Evolutionary conservation across 2,113 vertebrate species (phyloP).

Genomic region (Xiphophorus maculatus): DNA sequence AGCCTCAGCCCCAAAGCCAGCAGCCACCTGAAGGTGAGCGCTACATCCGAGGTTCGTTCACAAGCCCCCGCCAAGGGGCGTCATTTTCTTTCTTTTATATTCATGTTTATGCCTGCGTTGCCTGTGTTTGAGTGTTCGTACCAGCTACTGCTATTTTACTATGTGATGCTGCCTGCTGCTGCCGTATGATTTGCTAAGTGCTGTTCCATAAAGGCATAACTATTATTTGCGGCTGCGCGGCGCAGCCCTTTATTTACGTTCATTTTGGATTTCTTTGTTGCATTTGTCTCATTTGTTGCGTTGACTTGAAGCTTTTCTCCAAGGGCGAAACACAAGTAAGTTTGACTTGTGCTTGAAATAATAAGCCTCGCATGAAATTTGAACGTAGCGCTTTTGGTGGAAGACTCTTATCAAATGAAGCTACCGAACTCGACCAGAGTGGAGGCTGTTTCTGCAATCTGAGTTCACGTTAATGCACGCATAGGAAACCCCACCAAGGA

Average conservation of each 20-base stretch:
- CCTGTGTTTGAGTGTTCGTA: slow-evolving; percentile 23
- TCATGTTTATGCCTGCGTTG: slow-evolving; percentile 37
- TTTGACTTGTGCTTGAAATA: slow-evolving; percentile 7
- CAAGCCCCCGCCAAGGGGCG: slow-evolving; percentile 67
- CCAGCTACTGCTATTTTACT: slow-evolving; percentile 36
- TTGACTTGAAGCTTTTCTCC: slow-evolving; percentile 26
- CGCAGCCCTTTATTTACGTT: slow-evolving; percentile 53
- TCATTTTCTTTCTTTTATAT: slow-evolving; percentile 72
- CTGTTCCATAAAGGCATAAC: slow-evolving; percentile 72
- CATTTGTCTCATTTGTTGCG: slow-evolving; percentile 23
- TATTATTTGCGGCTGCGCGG: slow-evolving; percentile 65
- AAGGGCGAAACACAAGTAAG: slow-evolving; percentile 33
- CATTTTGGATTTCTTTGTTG: slow-evolving; percentile 46
- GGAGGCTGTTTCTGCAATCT: background rate
- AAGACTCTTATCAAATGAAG: background rate
- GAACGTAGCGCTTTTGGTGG: background rate
- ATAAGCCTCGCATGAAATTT: background rate
- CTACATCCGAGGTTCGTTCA: slow-evolving; percentile 76
- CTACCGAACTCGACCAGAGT: slow-evolving; percentile 6
- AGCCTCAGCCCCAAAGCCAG: slow-evolving; percentile 80
- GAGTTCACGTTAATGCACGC: slow-evolving; percentile 11
- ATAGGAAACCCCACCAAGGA: slow-evolving; percentile 21
- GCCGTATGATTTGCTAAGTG: slow-evolving; percentile 72
- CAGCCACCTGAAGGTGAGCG: slow-evolving; percentile 93
- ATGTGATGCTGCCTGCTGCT: slow-evolving; percentile 56